Evolutionary conservation across 2,888 invertebrate genomes (phyloP), one percentile per base, ranked within the genome.

Genomic region (Epinotia nisella): DNA sequence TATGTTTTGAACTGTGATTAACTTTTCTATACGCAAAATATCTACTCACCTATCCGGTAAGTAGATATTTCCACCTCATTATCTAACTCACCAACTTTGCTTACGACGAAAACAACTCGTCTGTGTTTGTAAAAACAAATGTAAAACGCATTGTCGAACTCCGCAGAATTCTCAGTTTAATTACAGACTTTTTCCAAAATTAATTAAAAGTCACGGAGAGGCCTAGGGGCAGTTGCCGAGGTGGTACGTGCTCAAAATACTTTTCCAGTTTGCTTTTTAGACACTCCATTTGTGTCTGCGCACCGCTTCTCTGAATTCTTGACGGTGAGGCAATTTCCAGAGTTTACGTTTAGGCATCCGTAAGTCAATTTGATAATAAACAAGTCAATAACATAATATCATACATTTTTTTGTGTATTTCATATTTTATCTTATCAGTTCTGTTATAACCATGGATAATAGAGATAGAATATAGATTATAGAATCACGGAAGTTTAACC

Each of bases 171-270:
- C 62, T 53, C 58, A 7, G 49, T 56, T 71, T 73, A 69, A 73
- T 73, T 73, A 69, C 73, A 7, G 84, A 83, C 82, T 86, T 81
- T 90, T 89, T 90, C 81, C 79, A 82, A 85, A 89, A 91, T 88
- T 91, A 88, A 90, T 89, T 90, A 90, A 90, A 90, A 89, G 86
- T 87, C 85, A 82, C 84, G 82, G 79, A 82, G 78, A 78, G 76
- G 81, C 79, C 83, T 75, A 77, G 80, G 81, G 82, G 81, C 80
- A 78, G 65, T 75, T 75, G 73, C 80, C 79, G 79, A 78, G 82
- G 81, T 80, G 79, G 87, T 82, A 90, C 91, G 91, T 91, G 91
- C 88, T 87, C 85, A 87, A 91, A 92, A 92, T 90, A 90, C 90
- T 88, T 87, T 82, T 76, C 81, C 83, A 81, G 77, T 84, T 76